phyloP scores from a whole-genome alignment of 2,113 vertebrate species.

The Pelmatolapia mariae region DNA sequence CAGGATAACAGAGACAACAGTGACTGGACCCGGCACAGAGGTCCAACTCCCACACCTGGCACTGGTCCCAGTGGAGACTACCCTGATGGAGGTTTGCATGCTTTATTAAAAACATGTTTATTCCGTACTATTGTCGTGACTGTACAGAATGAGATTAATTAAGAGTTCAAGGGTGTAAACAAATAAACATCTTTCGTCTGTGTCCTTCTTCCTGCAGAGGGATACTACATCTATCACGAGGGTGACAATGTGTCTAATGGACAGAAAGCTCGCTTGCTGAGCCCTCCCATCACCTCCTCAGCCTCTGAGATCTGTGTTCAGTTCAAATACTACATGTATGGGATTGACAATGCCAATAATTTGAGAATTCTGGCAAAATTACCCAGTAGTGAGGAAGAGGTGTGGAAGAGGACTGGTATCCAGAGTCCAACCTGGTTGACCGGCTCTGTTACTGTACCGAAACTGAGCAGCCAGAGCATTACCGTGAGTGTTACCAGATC shows the following conservation, averaged over 20 bases:
- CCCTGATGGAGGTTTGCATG: slow-evolving; percentile 70
- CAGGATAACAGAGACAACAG: slow-evolving; percentile 50
- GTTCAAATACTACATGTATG: slow-evolving; percentile 77
- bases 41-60: slow-evolving; percentile 15
- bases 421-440: slow-evolving; percentile 76
- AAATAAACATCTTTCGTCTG: background rate
- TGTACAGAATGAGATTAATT: background rate
- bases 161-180: background rate
- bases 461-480: slow-evolving; percentile 27
- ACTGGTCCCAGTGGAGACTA: slow-evolving; percentile 74
- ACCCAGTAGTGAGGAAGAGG: background rate
- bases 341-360: background rate
- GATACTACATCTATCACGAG: slow-evolving; percentile 76
- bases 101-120: background rate
- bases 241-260: slow-evolving; percentile 55
- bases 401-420: slow-evolving; percentile 66
- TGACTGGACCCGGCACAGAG: slow-evolving; percentile 69
- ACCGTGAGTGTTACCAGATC: slow-evolving; percentile 57
- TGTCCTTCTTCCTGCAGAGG: slow-evolving; percentile 46
- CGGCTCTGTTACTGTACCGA: slow-evolving; percentile 59
- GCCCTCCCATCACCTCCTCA: slow-evolving; percentile 49
- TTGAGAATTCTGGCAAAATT: slow-evolving; percentile 62
- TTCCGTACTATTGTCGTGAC: background rate
- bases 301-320: slow-evolving; percentile 67
- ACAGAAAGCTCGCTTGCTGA: slow-evolving; percentile 63